A percentile compares a stretch with the other conserved stretches of the same genome.
Evolutionary conservation across 2,888 invertebrate genomes (phyloP).

Genomic region (Drosophila gaucha): DNA sequence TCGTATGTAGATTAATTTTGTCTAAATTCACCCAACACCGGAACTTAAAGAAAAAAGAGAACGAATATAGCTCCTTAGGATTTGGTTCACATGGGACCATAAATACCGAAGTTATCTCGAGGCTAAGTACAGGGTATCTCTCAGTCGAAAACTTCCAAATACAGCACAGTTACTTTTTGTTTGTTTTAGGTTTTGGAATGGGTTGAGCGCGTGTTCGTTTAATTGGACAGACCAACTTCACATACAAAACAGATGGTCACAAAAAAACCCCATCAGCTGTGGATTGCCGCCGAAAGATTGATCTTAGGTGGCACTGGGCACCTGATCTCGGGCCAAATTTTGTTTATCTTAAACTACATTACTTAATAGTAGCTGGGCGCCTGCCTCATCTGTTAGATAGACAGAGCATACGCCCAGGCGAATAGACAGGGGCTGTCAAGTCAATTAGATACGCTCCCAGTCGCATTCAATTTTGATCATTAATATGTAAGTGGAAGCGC

Average conservation of each 20-base stretch:
- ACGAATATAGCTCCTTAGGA: too few species aligned
- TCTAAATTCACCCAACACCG: too few species aligned
- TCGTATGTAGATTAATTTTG: too few species aligned
- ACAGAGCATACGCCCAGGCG: constrained; percentile 24
- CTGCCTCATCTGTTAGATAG: constrained; percentile 5
- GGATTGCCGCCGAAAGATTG: not conserved
- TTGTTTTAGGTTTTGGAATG: constrained; percentile 10
- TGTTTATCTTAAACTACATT: not conserved
- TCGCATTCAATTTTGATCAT: constrained; percentile 25
- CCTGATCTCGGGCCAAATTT: not conserved
- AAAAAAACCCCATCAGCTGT: not conserved
- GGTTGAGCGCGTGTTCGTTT: constrained; percentile 32
- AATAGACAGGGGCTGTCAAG: constrained; percentile 49
- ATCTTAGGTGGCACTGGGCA: not conserved
- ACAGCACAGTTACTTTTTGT: not conserved
- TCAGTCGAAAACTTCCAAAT: not conserved
- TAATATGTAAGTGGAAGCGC: constrained; percentile 37
- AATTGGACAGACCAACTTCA: constrained; percentile 21
- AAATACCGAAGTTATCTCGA: too few species aligned
- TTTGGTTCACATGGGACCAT: too few species aligned
- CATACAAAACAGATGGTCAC: constrained; percentile 8
- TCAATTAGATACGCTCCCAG: constrained; percentile 39
- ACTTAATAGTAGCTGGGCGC: not conserved
- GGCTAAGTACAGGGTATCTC: not conserved
- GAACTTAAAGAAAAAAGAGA: too few species aligned